A percentile compares a stretch with the other conserved stretches of the same genome.
Evolutionary conservation across 2,113 vertebrate species (phyloP).

Genomic region (Corvus hawaiiensis): DNA sequence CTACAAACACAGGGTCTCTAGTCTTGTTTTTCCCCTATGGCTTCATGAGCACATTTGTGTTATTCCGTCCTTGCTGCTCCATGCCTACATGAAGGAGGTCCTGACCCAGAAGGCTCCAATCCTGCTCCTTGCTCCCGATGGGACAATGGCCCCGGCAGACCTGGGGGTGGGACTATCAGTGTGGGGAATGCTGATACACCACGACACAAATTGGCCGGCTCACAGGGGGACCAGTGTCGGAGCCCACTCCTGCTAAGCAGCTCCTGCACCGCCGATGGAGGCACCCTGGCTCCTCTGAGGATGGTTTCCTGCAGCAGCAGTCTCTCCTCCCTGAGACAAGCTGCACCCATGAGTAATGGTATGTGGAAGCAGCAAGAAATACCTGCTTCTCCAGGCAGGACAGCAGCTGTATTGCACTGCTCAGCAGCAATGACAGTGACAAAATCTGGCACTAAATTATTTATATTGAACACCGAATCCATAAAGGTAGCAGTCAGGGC

Average conservation of each 20-base stretch:
- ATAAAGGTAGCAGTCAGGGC: background rate
- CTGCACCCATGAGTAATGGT: background rate
- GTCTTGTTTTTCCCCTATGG: background rate
- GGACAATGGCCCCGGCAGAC: fast-evolving
- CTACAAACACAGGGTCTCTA: background rate
- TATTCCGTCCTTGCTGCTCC: background rate
- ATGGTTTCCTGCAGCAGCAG: background rate
- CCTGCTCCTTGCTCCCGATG: fast-evolving
- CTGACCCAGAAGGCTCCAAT: background rate
- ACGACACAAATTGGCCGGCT: fast-evolving
- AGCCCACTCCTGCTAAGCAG: fast-evolving
- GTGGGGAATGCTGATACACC: background rate
- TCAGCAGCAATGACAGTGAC: background rate
- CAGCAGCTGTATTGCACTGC: background rate
- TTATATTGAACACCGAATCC: background rate
- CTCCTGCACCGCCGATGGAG: fast-evolving
- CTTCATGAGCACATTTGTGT: background rate
- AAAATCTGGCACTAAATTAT: background rate
- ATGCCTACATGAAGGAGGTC: fast-evolving
- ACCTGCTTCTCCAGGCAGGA: background rate
- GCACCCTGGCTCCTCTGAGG: background rate
- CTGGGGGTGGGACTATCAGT: fast-evolving
- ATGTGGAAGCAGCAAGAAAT: background rate
- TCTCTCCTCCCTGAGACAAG: background rate
- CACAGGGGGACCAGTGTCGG: fast-evolving